Evolutionary conservation across 2,888 invertebrate species (phyloP), one percentile per base, ranked within the genome.

Genomic region (Mechanitis messenoides): DNA sequence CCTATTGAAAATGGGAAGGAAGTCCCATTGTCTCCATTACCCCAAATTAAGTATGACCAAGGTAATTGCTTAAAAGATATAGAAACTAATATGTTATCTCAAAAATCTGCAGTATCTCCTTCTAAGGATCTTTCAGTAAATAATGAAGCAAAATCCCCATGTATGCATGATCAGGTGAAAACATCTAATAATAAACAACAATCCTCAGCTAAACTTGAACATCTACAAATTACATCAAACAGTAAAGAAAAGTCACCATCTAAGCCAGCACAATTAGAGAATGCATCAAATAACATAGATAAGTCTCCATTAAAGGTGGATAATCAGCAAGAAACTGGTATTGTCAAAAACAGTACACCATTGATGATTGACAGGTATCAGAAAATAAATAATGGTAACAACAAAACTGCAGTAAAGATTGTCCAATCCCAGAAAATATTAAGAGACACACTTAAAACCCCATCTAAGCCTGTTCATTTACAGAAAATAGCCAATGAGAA

Each of bases 241-340:
- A 35, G 35, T 35, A 35, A 35, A 35, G 35, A 35, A 66, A 68
- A 68, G 9, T 65, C 71, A 58, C 63, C 68, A 33, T 47, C 45
- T 7, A 75, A 72, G 42, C 50, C 69, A 62, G 69, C 72, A 45
- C 59, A 64, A 31, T 42, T 62, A 20, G 20, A 20, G 31, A 60
- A 53, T 42, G 38, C 7, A 38, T 38, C 7, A 38, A 38, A 7
- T 38, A 6, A 7, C 7, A 38, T 6, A 38, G 38, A 38, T 4
- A 38, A 38, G 50, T 50, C 50, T 7, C 31, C 50, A 50, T 31
- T 50, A 31, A 50, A 50, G 50, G 31, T 31, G 28, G 31, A 50
- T 50, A 31, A 50, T 50, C 31, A 9, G 2, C 50, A 50, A n/a
- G 9, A 7, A 4, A 50, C 47, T n/a, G 6, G n/a, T n/a, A 47